Evolutionary conservation across 2,888 invertebrate genomes (phyloP), one percentile per base, ranked within the genome.

Genomic region (Pristionchus mayeri): DNA sequence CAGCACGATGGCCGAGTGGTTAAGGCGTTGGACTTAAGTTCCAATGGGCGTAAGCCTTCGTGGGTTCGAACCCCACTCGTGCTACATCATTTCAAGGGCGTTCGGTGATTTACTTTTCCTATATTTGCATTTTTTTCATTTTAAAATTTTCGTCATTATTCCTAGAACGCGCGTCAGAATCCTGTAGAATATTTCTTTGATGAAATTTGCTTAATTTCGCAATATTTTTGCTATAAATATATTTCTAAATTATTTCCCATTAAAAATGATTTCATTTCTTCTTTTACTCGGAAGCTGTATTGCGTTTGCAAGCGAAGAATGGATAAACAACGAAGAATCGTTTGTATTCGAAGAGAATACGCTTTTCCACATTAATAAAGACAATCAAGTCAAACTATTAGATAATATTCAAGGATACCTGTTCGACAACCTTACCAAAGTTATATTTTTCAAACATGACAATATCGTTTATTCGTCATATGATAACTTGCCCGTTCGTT

Each of bases 11-110:
- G 94, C 94, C 94, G 94, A 94, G 94, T 94, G 94, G 94, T 94
- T 94, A 94, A 94, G 94, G 94, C 94, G 95, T 95, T 94, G 94
- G 95, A 95, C 94, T 95, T 94, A 95, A 95, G 95, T 95, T 95
- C 89, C 88, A 88, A 89, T 89, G 88, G 89, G 84, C 67, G 87
- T 78, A 83, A 85, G 67, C 67, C 86, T 75, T 86, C 87, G 86
- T 87, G 87, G 87, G 87, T 87, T 87, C 87, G 86, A 87, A 87
- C 86, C 87, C 87, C 87, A 37, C 83, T 83, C 83, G 63, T 50
- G 63, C 50, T 82, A 63, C 6, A 63, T 13, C 30, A n/a, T n/a
- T n/a, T n/a, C n/a, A n/a, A n/a, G n/a, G n/a, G n/a, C n/a, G n/a
- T n/a, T n/a, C n/a, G n/a, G n/a, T n/a, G n/a, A n/a, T n/a, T n/a